Conservation (phyloP, 2,888 invertebrate genomes). For the Anodontia alba region DNA sequence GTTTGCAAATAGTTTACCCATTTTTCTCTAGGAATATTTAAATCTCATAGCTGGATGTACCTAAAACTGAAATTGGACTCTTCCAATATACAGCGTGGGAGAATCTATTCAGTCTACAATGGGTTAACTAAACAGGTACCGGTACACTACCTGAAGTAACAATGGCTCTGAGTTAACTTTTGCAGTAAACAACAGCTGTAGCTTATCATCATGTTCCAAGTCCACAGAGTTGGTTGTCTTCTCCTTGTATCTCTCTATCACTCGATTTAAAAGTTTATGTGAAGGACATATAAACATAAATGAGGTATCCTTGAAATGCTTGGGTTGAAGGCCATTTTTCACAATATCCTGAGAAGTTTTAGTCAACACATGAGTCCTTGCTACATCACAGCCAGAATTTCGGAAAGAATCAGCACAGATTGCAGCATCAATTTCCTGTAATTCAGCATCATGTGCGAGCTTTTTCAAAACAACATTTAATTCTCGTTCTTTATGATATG, state of each 20-base stretch:
- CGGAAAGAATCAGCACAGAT: constrained; percentile 85
- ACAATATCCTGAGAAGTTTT: constrained; percentile 68
- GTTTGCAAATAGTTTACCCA: too few relatives aligned
- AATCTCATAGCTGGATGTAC: too few relatives aligned
- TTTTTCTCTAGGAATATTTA: too few relatives aligned
- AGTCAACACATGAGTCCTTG: constrained; percentile 82
- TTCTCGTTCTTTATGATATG: constrained; percentile 85
- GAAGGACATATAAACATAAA: constrained; percentile 84
- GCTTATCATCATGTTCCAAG: constrained; percentile 61
- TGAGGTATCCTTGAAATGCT: constrained; percentile 72
- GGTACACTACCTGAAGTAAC: constrained; percentile 90
- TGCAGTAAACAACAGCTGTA: constrained; percentile 87
- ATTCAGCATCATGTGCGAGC: constrained; percentile 89
- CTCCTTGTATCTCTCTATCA: constrained; percentile 82
- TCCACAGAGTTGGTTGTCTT: constrained; percentile 57
- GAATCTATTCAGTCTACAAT: too few relatives aligned
- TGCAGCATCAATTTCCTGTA: constrained; percentile 87
- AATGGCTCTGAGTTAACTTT: constrained; percentile 92
- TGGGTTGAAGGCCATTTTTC: constrained; percentile 65
- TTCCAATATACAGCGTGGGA: too few relatives aligned
- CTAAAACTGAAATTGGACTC: too few relatives aligned
- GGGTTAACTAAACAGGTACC: too few relatives aligned
- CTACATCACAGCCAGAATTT: constrained; percentile 84
- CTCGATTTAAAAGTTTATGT: constrained; percentile 80
- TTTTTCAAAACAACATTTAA: constrained; percentile 90